A percentile compares a stretch with the other conserved stretches of the same genome.
phyloP scores from a whole-genome alignment of 2,888 invertebrate species.

The Dryococelus australis region DNA sequence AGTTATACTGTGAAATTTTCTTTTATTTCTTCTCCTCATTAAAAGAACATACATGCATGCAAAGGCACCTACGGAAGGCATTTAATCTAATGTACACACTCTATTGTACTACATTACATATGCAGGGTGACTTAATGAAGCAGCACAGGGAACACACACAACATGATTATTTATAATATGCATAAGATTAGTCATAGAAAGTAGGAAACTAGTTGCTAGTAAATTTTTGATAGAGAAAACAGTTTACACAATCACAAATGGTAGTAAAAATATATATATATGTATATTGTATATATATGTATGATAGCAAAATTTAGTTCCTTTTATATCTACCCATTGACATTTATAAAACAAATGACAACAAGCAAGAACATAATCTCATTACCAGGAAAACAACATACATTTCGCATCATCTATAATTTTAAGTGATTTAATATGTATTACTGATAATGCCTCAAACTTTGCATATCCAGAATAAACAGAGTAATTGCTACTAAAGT shows the following conservation, averaged over 20 bases:
- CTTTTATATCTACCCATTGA: slow-evolving; percentile 3
- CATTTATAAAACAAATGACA: slow-evolving; percentile 16
- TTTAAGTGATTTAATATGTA: background rate
- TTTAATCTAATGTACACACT: slow-evolving; percentile 34
- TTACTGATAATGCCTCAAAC: background rate
- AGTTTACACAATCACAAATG: slow-evolving; percentile 32
- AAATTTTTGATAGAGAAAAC: slow-evolving; percentile 32
- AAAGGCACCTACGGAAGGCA: slow-evolving; percentile 44
- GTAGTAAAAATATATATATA: slow-evolving; percentile 40
- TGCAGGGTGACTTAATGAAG: slow-evolving; percentile 33
- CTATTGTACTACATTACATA: slow-evolving; percentile 32
- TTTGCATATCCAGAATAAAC: background rate
- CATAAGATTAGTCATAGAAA: slow-evolving; percentile 28
- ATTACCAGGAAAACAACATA: slow-evolving; percentile 21
- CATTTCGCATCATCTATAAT: background rate
- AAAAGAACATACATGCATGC: slow-evolving; percentile 34
- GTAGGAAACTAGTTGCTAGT: slow-evolving; percentile 26
- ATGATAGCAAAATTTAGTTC: slow-evolving; percentile 29
- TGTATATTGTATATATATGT: slow-evolving; percentile 24
- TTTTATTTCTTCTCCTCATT: slow-evolving; percentile 13
- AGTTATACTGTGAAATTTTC: slow-evolving; percentile 26
- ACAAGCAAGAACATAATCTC: slow-evolving; percentile 16
- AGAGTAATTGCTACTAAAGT: background rate
- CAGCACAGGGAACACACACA: slow-evolving; percentile 35
- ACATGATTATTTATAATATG: slow-evolving; percentile 30